Conservation (phyloP, 2,797 vertebrate species). For the Enteromius afrohamiltoni region DNA sequence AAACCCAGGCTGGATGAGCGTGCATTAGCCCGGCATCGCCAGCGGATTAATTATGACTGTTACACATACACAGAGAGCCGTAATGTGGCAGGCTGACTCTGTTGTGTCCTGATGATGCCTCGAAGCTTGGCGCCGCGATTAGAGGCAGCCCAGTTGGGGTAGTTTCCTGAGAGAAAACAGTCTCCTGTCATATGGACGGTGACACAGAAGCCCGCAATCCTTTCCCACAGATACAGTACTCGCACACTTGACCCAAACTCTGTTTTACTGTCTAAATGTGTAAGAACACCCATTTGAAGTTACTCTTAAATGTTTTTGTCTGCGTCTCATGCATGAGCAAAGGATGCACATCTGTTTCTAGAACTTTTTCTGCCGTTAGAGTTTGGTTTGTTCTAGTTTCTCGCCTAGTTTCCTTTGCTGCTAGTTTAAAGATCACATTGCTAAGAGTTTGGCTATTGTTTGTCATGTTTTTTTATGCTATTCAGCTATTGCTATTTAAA, state of each 20-base stretch:
- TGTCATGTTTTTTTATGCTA: no score
- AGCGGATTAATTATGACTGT: constrained; percentile 58
- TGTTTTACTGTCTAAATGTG: background rate
- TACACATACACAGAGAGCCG: constrained; percentile 37
- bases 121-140: constrained; percentile 44
- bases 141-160: background rate
- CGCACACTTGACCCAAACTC: background rate
- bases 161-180: constrained; percentile 28
- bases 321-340: background rate
- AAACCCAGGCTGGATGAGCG: constrained; percentile 47
- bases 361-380: constrained; percentile 7
- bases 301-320: constrained; percentile 1
- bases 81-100: constrained; percentile 31
- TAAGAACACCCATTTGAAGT: background rate
- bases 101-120: constrained; percentile 24
- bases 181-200: constrained; percentile 8
- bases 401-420: constrained; percentile 31
- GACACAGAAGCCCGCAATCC: background rate
- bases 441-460: background rate
- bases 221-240: background rate
- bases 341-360: constrained; percentile 30
- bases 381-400: constrained; percentile 46
- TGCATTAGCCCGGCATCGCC: constrained; percentile 45
- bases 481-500: background rate
- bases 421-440: constrained; percentile 26